Evolutionary conservation across 2,797 vertebrate species (phyloP).

Genomic region (Sebastes glaucus): DNA sequence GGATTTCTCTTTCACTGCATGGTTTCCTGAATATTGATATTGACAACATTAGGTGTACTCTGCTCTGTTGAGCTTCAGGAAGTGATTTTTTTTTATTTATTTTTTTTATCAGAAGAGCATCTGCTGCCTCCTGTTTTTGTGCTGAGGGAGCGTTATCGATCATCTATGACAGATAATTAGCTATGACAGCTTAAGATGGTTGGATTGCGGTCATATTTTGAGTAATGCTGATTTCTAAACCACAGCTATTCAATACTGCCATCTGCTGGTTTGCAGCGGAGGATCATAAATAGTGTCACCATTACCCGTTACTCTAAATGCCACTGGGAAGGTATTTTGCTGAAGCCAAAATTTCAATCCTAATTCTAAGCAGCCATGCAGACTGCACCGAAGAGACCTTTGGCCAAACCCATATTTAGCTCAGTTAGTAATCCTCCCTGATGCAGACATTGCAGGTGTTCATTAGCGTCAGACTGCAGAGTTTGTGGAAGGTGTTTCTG

Average conservation of each 20-base stretch:
- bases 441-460: conserved; percentile 12
- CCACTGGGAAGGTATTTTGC: not conserved
- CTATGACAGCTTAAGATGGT: conserved; percentile 34
- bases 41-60: not conserved
- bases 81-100: conserved; percentile 15
- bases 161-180: conserved; percentile 51
- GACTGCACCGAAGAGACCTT: not conserved
- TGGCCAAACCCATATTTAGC: conserved; percentile 1
- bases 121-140: conserved; percentile 36
- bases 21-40: not conserved
- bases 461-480: conserved; percentile 5
- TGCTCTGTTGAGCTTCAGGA: conserved; percentile 10
- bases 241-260: conserved; percentile 75
- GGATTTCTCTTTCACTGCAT: not conserved
- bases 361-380: not conserved
- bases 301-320: not conserved
- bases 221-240: conserved; percentile 3
- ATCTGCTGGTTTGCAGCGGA: conserved; percentile 68
- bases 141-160: conserved; percentile 41
- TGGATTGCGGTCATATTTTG: conserved; percentile 37
- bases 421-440: conserved; percentile 15
- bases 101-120: conserved; percentile 14
- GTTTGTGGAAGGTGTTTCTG: conserved; percentile 59
- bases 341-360: not conserved
- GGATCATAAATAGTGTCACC: not conserved